Evolutionary conservation across 2,113 vertebrate genomes (phyloP), one percentile per base, ranked within the genome.

Genomic region (Ceratotherium simum): DNA sequence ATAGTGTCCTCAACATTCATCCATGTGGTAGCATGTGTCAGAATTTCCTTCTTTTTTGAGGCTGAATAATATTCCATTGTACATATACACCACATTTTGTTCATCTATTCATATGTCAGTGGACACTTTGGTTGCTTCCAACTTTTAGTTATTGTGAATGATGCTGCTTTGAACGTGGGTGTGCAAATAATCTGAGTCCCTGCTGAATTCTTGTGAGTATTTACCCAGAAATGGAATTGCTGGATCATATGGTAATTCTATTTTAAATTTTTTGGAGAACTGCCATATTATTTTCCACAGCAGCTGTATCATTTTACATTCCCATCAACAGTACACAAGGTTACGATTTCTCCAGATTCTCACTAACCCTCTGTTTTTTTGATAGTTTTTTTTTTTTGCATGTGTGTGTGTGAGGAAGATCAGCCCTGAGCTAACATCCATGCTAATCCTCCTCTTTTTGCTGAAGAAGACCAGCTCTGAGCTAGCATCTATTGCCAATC

Each of bases 51-150:
- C 20, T n/a, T 75, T 62, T 85, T 25, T 39, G 48, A 83, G 39
- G 33, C 16, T 20, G 51, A 78, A 3, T 42, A 64, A 29, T 65
- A 58, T 5, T 36, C 54, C 2, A 1, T 56, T 60, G 27, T 75
- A 1, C 62, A 2, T 20, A 29, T 36, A 8, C 4, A 29, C 18
- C 6, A 42, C 20, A 9, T 67, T 79, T 42, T n/a, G 9, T 25
- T 11, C n/a, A 10, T 21, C 27, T 0, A 0, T 73, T 39, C 31
- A 13, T 56, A 23, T 51, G 11, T 75, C 0, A 3, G 4, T 17
- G 20, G 54, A 9, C 2, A 10, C 6, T 16, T 64, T 5, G 60
- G 12, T 42, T 5, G 3, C 25, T 78, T 64, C 11, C 18, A 0
- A 3, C 8, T 10, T 84, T 17, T 29, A 10, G 25, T n/a, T n/a